Evolutionary conservation across 92 coral and sea anemone genomes (phyloP).

Genomic region (Zoanthus sansibaricus): DNA sequence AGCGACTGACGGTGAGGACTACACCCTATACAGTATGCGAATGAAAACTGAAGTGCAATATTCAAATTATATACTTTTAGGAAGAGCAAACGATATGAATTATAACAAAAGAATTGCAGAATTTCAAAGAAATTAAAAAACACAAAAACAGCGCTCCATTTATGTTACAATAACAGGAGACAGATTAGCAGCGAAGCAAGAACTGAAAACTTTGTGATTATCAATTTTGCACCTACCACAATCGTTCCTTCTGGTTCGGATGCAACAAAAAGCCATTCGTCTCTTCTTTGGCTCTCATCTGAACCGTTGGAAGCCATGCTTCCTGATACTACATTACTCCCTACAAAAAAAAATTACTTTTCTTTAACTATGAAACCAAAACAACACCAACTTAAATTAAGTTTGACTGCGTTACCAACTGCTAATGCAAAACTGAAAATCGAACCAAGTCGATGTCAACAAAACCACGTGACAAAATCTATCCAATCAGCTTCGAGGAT

Average conservation of each 20-base stretch:
- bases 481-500: constrained; percentile 47
- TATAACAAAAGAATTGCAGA: no score
- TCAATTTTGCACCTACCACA: constrained; percentile 56
- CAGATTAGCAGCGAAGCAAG: background rate
- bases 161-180: background rate
- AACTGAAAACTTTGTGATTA: background rate
- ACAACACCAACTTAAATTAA: background rate
- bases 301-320: constrained; percentile 56
- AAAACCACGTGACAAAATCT: constrained; percentile 46
- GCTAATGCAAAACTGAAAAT: background rate
- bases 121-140: no score
- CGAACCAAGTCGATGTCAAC: constrained; percentile 30
- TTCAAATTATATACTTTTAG: no score
- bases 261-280: constrained; percentile 88
- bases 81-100: no score
- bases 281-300: constrained; percentile 60
- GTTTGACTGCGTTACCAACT: constrained; percentile 13
- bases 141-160: background rate
- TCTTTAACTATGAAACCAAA: background rate
- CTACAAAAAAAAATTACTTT: background rate
- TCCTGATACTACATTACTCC: constrained; percentile 38
- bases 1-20: background rate
- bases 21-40: no score
- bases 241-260: constrained; percentile 68
- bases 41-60: no score